Base-by-base conservation (phyloP, 1,140 invertebrate species). In the Nautilus pompilius region DNA sequence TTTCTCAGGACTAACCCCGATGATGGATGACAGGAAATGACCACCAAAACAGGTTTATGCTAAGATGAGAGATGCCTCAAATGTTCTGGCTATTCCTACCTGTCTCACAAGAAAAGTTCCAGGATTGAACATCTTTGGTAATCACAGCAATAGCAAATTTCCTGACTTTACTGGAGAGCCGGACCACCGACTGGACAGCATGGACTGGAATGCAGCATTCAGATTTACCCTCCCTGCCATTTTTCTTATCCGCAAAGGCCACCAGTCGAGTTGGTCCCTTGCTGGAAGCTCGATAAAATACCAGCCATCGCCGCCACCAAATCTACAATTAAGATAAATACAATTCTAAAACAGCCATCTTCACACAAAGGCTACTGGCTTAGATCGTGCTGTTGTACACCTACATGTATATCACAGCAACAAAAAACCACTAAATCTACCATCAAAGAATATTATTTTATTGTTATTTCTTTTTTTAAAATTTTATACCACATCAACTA, bases 21-120 rank as follows among this genome's bases (percentile, higher is more conserved):
- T n/a, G n/a, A n/a, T n/a, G n/a, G n/a, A n/a, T n/a, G n/a, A n/a
- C n/a, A n/a, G n/a, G n/a, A n/a, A n/a, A n/a, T n/a, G n/a, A n/a
- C n/a, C n/a, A n/a, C n/a, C n/a, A n/a, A n/a, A n/a, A n/a, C n/a
- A n/a, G n/a, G n/a, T n/a, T n/a, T n/a, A n/a, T n/a, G n/a, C n/a
- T n/a, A n/a, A n/a, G n/a, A n/a, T n/a, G n/a, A n/a, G n/a, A n/a
- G n/a, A n/a, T n/a, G n/a, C n/a, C n/a, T n/a, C n/a, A n/a, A n/a
- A n/a, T n/a, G n/a, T n/a, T n/a, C n/a, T n/a, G n/a, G n/a, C 10
- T 49, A 20, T 49, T 49, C 49, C 30, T 53, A 53, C 49, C 49
- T 53, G 49, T 53, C 30, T 53, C 49, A 53, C 26, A 53, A 4
- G 49, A 53, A 17, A 53, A 28, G 15, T 2, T 28, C 49, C 49